These are phyloP conservation scores for Agonum fuliginosum DNA, from an alignment of 2,888 invertebrate genomes.

Conservation along the genomic window DNA sequence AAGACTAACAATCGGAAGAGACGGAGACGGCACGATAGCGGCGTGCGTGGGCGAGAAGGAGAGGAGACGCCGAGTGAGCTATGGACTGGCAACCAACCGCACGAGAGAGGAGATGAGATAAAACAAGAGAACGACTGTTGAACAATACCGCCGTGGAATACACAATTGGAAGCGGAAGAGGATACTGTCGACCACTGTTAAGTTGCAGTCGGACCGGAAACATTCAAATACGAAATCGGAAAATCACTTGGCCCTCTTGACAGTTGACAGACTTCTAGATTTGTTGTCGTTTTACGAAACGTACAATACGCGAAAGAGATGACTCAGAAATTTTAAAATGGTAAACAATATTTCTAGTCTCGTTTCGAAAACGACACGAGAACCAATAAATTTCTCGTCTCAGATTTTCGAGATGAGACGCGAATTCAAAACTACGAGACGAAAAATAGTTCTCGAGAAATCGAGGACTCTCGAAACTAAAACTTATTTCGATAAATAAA, in stretches of 20 bases:
- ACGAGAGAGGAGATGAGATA: constrained; percentile 68
- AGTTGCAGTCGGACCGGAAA: constrained; percentile 30
- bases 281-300: too few species aligned
- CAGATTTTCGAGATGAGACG: too few species aligned
- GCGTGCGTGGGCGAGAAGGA: constrained; percentile 65
- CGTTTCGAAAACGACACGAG: too few species aligned
- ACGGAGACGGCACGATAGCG: constrained; percentile 7
- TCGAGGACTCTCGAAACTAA: too few species aligned
- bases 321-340: too few species aligned
- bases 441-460: too few species aligned
- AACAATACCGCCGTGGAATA: constrained; percentile 71
- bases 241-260: background rate
- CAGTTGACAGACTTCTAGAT: background rate
- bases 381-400: too few species aligned
- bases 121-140: constrained; percentile 70
- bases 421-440: too few species aligned
- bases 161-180: constrained; percentile 67
- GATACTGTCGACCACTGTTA: constrained; percentile 29
- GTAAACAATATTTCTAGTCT: too few species aligned
- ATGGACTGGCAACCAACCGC: constrained; percentile 71
- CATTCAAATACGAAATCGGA: background rate
- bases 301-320: too few species aligned
- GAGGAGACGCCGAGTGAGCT: constrained; percentile 66
- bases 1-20: constrained; percentile 70
- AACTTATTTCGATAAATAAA: too few species aligned